These are phyloP conservation scores for Limonius californicus DNA, from an alignment of 1,140 invertebrate species.

Conservation along the genomic window DNA sequence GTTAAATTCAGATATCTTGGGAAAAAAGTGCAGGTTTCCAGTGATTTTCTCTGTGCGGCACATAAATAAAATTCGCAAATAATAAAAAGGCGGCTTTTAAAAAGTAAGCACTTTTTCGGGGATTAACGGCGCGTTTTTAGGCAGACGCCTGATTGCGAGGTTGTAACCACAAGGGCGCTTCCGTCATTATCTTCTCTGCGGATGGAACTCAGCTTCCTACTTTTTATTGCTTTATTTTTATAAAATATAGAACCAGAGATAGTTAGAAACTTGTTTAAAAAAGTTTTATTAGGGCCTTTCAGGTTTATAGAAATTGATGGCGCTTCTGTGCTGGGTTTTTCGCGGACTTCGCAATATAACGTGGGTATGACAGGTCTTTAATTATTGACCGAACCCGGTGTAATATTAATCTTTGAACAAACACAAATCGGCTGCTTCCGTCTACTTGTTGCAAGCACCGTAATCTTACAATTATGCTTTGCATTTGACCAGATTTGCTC, in stretches of 20 bases:
- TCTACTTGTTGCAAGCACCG: too few relatives aligned
- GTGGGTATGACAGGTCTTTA: background rate
- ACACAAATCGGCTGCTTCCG: too few relatives aligned
- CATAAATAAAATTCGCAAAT: conserved; percentile 1
- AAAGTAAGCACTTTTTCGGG: conserved; percentile 3
- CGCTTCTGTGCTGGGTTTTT: background rate
- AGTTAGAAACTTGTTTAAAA: conserved; percentile 25
- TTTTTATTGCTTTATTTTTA: conserved; percentile 27
- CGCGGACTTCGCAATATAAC: background rate
- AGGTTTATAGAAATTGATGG: conserved; percentile 18
- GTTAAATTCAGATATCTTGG: too few relatives aligned
- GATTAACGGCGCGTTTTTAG: conserved; percentile 2
- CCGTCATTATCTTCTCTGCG: conserved; percentile 21
- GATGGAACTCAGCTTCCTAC: conserved; percentile 4
- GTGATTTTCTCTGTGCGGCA: background rate
- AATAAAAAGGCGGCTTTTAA: conserved; percentile 1
- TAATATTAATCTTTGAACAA: too few relatives aligned
- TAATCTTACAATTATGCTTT: too few relatives aligned
- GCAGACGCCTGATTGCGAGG: background rate
- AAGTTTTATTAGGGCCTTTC: conserved; percentile 20
- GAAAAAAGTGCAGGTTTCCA: too few relatives aligned
- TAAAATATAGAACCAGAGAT: conserved; percentile 17
- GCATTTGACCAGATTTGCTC: too few relatives aligned
- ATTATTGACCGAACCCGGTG: background rate
- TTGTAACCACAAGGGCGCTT: conserved; percentile 17